A percentile compares a stretch with the other conserved stretches of the same genome.
phyloP scores from a whole-genome alignment of 2,888 invertebrate species.

The Rhogogaster chlorosoma region DNA sequence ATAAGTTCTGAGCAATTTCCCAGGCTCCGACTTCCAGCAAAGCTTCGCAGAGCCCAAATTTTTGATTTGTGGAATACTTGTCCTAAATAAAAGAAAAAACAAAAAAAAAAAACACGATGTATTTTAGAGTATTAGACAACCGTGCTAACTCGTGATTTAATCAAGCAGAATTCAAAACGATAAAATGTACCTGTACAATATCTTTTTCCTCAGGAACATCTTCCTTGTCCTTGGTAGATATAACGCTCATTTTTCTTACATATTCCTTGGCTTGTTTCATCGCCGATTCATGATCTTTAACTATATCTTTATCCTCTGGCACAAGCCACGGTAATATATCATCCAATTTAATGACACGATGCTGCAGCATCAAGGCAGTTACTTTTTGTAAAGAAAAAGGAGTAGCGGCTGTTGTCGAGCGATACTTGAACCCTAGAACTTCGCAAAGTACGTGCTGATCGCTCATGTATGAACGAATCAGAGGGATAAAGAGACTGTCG shows the following conservation, averaged over 20 bases:
- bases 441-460: slow-evolving; percentile 94
- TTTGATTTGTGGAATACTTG: slow-evolving; percentile 88
- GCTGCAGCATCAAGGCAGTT: slow-evolving; percentile 93
- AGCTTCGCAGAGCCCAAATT: slow-evolving; percentile 95
- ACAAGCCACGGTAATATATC: slow-evolving; percentile 96
- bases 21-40: slow-evolving; percentile 94
- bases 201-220: slow-evolving; percentile 86
- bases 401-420: slow-evolving; percentile 83
- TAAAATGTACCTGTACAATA: slow-evolving; percentile 81
- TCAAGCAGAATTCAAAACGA: not conserved
- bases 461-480: slow-evolving; percentile 93
- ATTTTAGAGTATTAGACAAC: slow-evolving; percentile 24
- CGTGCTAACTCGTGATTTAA: not conserved
- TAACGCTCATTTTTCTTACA: slow-evolving; percentile 91
- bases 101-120: slow-evolving; percentile 62
- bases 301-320: slow-evolving; percentile 91
- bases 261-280: slow-evolving; percentile 91
- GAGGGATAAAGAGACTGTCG: slow-evolving; percentile 90
- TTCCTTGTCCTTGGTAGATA: slow-evolving; percentile 90
- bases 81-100: slow-evolving; percentile 71
- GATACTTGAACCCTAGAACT: slow-evolving; percentile 95
- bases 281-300: slow-evolving; percentile 90
- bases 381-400: slow-evolving; percentile 93
- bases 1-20: slow-evolving; percentile 90
- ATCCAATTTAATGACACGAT: slow-evolving; percentile 91